Conservation (phyloP, 2,113 vertebrate species). For the Ranitomeya variabilis region DNA sequence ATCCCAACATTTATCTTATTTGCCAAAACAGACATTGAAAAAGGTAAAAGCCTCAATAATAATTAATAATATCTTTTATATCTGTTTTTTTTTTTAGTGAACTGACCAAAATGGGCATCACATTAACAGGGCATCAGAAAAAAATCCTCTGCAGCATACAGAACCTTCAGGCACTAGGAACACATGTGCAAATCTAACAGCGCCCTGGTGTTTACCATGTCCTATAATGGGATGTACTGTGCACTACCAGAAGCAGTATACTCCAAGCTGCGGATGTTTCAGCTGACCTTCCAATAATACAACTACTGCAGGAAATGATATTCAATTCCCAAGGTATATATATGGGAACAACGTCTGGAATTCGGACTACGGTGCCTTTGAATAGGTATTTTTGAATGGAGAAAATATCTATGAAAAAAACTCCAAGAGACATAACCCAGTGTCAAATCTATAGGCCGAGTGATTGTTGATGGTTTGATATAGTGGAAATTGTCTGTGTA, state of each 20-base stretch:
- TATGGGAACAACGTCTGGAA: conserved; percentile 21
- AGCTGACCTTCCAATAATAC: conserved; percentile 40
- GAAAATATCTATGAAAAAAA: neutral
- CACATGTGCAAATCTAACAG: conserved; percentile 80
- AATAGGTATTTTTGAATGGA: conserved; percentile 30
- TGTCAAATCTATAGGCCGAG: conserved; percentile 29
- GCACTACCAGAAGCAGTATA: conserved; percentile 47
- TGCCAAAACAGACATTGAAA: no score
- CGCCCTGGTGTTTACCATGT: conserved; percentile 14
- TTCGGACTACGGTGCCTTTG: conserved; percentile 53
- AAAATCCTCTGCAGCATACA: conserved; percentile 77
- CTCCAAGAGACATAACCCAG: conserved; percentile 3
- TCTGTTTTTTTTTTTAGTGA: conserved; percentile 65
- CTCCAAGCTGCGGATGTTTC: conserved; percentile 11
- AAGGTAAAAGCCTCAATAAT: no score
- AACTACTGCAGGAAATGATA: conserved; percentile 46
- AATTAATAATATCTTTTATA: neutral
- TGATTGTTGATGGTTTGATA: conserved; percentile 17
- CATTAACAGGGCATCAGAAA: conserved; percentile 77
- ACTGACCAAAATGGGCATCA: conserved; percentile 76
- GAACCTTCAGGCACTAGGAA: conserved; percentile 75
- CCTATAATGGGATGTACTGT: conserved; percentile 41
- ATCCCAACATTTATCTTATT: no score
- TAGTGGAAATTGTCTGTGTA: conserved; percentile 33
- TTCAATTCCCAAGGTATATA: conserved; percentile 12